Percentiles rank a stretch among this genome's conserved stretches.
Evolutionary conservation across 2,888 invertebrate species (phyloP).

Genomic region (Anagyrus pseudococci): DNA sequence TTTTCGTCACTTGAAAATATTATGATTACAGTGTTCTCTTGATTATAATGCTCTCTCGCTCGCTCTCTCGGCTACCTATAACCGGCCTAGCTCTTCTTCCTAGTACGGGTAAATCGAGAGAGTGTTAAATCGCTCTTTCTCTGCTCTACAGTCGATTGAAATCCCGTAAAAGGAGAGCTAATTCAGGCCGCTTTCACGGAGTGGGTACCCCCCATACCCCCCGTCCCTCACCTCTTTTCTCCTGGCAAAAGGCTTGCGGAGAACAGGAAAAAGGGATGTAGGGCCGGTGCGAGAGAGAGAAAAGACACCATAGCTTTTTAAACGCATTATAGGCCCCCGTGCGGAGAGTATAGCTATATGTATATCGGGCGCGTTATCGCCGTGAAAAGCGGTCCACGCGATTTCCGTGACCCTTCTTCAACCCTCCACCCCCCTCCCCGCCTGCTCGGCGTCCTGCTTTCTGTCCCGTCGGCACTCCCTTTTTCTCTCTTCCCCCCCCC

Average conservation of each 20-base stretch:
- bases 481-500: neutral
- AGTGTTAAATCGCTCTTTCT: too few relatives aligned
- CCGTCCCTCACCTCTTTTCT: neutral
- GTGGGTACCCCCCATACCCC: too few relatives aligned
- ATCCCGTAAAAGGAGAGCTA: constrained; percentile 5
- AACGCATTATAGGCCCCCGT: constrained; percentile 21
- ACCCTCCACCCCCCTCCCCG: neutral
- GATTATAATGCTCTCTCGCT: too few relatives aligned
- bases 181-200: constrained; percentile 19
- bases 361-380: constrained; percentile 26
- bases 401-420: neutral
- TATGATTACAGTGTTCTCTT: too few relatives aligned
- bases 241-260: neutral
- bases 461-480: too few relatives aligned
- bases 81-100: too few relatives aligned
- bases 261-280: neutral
- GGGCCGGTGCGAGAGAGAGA: neutral
- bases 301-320: constrained; percentile 11
- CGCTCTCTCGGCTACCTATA: too few relatives aligned
- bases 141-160: constrained; percentile 17
- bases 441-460: too few relatives aligned
- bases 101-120: too few relatives aligned
- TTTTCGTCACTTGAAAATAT: too few relatives aligned
- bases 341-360: constrained; percentile 26
- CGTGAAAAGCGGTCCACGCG: constrained; percentile 24